Percentiles rank a stretch among this genome's conserved stretches.
Evolutionary conservation across 2,888 invertebrate genomes (phyloP).

Genomic region (Amphimallon solstitiale): DNA sequence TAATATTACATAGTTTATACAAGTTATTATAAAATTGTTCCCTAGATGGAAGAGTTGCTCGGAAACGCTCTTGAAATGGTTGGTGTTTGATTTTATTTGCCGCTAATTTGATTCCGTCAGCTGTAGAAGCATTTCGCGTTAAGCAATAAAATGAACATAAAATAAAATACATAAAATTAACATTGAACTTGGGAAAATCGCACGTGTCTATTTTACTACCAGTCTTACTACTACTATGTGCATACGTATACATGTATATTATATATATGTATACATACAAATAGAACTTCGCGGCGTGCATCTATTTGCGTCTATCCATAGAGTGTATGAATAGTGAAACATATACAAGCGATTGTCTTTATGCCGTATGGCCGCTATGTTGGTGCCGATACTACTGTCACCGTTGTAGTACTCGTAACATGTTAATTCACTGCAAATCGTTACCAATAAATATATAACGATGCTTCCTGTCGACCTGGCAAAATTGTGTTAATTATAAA

Average conservation of each 20-base stretch:
- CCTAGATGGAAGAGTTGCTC: too few species aligned
- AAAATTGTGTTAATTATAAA: conserved; percentile 34
- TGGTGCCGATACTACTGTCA: background rate
- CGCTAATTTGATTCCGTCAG: conserved; percentile 4
- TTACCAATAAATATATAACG: conserved; percentile 3
- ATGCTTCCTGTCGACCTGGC: background rate
- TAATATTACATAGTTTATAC: too few species aligned
- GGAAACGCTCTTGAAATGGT: too few species aligned
- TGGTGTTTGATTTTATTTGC: too few species aligned
- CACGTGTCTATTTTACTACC: conserved; percentile 23
- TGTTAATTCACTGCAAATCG: background rate
- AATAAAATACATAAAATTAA: conserved; percentile 30
- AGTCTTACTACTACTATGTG: background rate
- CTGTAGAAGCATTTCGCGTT: background rate
- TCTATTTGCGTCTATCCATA: conserved; percentile 6
- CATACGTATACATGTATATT: too few species aligned
- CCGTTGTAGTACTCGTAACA: background rate
- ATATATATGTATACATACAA: too few species aligned
- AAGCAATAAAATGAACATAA: conserved; percentile 33
- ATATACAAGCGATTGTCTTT: background rate
- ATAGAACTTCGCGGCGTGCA: background rate
- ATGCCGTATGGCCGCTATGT: background rate
- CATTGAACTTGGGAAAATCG: conserved; percentile 31
- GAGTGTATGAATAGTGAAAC: background rate
- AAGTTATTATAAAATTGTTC: too few species aligned